These are phyloP conservation scores for Horisme vitalbata DNA, from an alignment of 2,888 invertebrate genomes.

Conservation along the genomic window DNA sequence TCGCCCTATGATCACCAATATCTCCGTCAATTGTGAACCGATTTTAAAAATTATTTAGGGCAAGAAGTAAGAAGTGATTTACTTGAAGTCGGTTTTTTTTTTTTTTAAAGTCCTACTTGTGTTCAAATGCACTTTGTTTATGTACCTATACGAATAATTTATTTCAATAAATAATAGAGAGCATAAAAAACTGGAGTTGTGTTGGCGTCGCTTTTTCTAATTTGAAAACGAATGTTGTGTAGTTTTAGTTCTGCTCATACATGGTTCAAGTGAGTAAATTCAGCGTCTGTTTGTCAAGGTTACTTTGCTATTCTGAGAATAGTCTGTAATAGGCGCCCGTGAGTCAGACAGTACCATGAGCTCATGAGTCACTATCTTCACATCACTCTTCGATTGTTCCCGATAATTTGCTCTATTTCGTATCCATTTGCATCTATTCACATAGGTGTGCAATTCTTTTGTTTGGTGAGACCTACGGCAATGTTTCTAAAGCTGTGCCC, in stretches of 20 bases:
- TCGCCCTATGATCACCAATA: no score
- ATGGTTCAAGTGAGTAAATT: constrained; percentile 35
- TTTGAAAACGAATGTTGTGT: neutral
- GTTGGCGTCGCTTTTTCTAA: no score
- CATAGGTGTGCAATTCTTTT: constrained; percentile 38
- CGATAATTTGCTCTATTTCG: constrained; percentile 62
- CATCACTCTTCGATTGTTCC: constrained; percentile 62
- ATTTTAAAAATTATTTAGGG: no score
- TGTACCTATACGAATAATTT: no score
- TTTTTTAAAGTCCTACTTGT: no score
- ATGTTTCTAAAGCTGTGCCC: constrained; percentile 2
- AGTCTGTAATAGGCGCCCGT: constrained; percentile 65
- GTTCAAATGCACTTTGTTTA: no score
- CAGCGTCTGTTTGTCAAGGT: constrained; percentile 62
- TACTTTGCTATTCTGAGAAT: constrained; percentile 72
- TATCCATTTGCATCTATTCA: constrained; percentile 47
- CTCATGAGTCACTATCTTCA: constrained; percentile 59
- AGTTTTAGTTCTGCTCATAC: constrained; percentile 6
- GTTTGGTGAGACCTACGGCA: constrained; percentile 5
- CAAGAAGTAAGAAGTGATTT: no score
- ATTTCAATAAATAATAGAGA: no score
- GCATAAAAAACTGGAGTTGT: no score
- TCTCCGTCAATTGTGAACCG: no score
- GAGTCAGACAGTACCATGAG: constrained; percentile 57
- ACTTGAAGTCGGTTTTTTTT: no score